Evolutionary conservation across 37 sponge, comb jelly and placozoan species (phyloP), one percentile per base, ranked within the genome.

Genomic region (Beroe ovata): DNA sequence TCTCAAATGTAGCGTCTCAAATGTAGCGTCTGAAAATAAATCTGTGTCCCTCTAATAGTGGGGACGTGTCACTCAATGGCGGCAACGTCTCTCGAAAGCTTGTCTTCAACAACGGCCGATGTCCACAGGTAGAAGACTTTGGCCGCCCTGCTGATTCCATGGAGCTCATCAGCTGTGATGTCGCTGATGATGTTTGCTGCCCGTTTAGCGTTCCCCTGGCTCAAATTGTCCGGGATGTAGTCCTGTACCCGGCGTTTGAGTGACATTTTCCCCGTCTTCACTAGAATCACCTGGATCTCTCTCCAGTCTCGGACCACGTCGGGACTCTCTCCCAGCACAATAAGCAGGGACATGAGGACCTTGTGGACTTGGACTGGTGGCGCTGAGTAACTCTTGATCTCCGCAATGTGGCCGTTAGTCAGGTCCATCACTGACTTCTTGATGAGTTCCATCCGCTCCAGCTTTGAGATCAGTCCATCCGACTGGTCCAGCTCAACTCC

Each of bases 381-480:
- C 1, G 84, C 84, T 21, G 47, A 25, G 54, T 77, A 77, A 42
- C 84, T 77, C 84, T 77, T 77, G 4, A 77, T 77, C 33, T 77
- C 84, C 11, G 84, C 84, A 20, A 77, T 77, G 84, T 77, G 42
- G 6, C 54, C 54, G 47, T 77, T 77, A 40, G 84, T 77, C 54
- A 77, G 84, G 1, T 77, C 84, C 84, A 77, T 77, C 22, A 77
- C 84, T 25, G 84, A 30, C 38, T 77, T 77, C 84, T 77, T 77
- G 21, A 77, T 77, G 11, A 77, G 54, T 16, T 77, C 84, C 54
- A 77, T 6, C 18, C 84, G 21, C 22, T 77, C 84, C 28, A 77
- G 28, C 47, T 77, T 77, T 16, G 84, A 77, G 4, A 77, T 6
- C n/a, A 77, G 33, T 11, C 84, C 84, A 6, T 77, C 36, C 28